Evolutionary conservation across 2,113 vertebrate genomes (phyloP).

Genomic region (Dermatemys mawii): DNA sequence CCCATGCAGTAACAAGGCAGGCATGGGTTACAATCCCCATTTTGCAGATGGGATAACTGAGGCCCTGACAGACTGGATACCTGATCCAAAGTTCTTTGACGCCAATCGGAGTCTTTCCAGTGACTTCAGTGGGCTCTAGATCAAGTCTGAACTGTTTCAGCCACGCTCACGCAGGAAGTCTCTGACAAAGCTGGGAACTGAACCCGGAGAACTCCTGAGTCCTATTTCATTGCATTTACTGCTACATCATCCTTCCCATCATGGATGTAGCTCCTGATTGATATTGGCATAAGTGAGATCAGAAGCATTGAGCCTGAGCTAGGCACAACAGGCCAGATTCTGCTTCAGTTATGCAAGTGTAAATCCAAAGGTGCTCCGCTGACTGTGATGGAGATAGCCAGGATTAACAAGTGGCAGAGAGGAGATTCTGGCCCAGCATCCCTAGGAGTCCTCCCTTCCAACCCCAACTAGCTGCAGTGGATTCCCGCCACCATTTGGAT

Average conservation of each 20-base stretch:
- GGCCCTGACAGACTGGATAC: neutral
- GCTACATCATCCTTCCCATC: neutral
- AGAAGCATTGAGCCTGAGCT: neutral
- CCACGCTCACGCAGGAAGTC: neutral
- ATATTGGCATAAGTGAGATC: neutral
- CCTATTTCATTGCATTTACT: neutral
- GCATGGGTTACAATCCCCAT: neutral
- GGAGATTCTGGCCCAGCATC: neutral
- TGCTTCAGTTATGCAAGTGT: neutral
- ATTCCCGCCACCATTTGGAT: neutral
- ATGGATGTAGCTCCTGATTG: neutral
- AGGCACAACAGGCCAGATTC: neutral
- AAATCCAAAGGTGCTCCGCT: rapidly evolving
- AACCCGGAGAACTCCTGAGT: neutral
- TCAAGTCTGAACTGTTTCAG: neutral
- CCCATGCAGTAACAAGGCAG: neutral
- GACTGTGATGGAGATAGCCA: neutral
- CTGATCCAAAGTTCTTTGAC: neutral
- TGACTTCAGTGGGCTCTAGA: neutral
- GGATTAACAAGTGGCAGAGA: neutral
- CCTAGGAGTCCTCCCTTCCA: neutral
- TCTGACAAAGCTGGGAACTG: neutral
- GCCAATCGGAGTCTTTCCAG: neutral
- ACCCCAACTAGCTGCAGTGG: neutral
- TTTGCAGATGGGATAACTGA: neutral